Conservation (phyloP, 2,113 vertebrate species). For the Tupaia chinensis region DNA sequence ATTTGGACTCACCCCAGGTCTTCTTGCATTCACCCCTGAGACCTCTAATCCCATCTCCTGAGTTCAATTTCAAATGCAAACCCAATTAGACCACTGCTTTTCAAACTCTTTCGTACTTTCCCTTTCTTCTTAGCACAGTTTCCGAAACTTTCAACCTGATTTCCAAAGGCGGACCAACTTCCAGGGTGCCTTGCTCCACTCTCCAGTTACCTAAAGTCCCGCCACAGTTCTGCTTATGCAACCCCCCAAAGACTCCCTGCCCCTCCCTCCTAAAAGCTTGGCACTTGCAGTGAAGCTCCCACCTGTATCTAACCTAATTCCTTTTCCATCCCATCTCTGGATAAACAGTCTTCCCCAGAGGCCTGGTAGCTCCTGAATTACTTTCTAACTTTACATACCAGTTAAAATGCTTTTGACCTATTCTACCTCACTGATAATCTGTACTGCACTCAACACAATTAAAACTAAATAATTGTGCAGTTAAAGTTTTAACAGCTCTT, state of each 20-base stretch:
- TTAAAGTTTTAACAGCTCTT: not conserved
- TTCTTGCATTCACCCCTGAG: not conserved
- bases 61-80: not conserved
- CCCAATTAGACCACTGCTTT: not conserved
- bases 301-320: not conserved
- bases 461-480: not conserved
- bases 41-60: not conserved
- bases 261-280: not conserved
- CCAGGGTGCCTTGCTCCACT: not conserved
- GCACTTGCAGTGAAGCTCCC: not conserved
- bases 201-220: not conserved
- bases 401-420: not conserved
- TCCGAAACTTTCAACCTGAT: not conserved
- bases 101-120: not conserved
- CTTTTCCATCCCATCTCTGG: not conserved
- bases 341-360: not conserved
- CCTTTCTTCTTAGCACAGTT: not conserved
- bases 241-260: rapidly evolving
- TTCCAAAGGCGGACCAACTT: not conserved
- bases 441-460: not conserved
- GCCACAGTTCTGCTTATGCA: rapidly evolving
- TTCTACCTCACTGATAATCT: not conserved
- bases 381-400: not conserved
- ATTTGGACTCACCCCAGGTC: not conserved
- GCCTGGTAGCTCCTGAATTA: constrained; percentile 10